A percentile compares a stretch with the other conserved stretches of the same genome.
Evolutionary conservation across 2,113 vertebrate species (phyloP).

Genomic region (Falcunculus frontatus): DNA sequence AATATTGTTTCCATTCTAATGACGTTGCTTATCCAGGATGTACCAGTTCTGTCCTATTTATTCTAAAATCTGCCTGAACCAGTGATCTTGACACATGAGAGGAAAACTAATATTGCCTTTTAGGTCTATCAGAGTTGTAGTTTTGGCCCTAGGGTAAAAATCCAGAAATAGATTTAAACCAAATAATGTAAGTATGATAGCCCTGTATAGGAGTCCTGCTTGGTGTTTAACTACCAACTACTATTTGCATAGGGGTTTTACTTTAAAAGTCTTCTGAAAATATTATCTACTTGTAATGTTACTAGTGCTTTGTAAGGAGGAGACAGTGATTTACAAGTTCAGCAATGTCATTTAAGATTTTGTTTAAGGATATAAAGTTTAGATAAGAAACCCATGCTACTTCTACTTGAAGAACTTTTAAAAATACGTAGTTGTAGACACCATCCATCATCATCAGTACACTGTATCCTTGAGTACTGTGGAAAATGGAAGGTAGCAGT

Average conservation of each 20-base stretch:
- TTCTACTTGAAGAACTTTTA: not conserved
- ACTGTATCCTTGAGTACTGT: not conserved
- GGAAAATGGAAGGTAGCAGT: not conserved
- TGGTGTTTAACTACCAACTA: not conserved
- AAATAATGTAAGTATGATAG: not conserved
- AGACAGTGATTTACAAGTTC: not conserved
- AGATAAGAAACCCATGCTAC: not conserved
- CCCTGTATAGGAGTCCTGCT: not conserved
- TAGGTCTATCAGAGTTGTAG: not conserved
- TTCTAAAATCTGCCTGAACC: not conserved
- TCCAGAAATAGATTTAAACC: not conserved
- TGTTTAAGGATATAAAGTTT: not conserved
- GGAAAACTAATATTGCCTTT: not conserved
- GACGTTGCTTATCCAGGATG: not conserved
- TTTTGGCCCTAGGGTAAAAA: not conserved
- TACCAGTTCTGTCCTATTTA: not conserved
- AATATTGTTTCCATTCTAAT: not conserved
- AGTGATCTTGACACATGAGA: not conserved
- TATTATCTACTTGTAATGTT: not conserved
- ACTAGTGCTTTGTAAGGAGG: not conserved
- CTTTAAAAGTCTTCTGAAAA: not conserved
- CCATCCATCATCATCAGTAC: not conserved
- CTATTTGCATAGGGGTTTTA: not conserved
- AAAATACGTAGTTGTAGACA: accelerated
- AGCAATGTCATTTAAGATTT: not conserved